Evolutionary conservation across 1,140 invertebrate genomes (phyloP).

Genomic region (Argopecten irradians): DNA sequence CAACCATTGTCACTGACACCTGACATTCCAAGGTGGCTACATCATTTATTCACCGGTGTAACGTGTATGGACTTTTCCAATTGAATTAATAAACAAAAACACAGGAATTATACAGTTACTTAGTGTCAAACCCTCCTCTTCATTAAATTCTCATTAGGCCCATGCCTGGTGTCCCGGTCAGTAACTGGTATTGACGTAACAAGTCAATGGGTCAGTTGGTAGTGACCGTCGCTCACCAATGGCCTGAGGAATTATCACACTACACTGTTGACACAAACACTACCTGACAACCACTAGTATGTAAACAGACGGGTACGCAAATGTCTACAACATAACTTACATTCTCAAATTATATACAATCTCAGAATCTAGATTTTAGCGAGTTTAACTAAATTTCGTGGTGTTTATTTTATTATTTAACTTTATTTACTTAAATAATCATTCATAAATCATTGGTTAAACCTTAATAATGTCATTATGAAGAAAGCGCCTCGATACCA

Average conservation of each 20-base stretch:
- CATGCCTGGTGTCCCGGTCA: not conserved
- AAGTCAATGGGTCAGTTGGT: not conserved
- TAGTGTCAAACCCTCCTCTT: not conserved
- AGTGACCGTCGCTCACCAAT: not conserved
- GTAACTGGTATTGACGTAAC: not conserved
- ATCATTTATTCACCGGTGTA: not conserved
- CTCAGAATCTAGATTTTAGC: too few species aligned
- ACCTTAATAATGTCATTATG: too few species aligned
- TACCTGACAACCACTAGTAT: not conserved
- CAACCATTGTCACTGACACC: not conserved
- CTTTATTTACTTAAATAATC: too few species aligned
- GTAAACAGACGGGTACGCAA: too few species aligned
- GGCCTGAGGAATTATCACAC: not conserved
- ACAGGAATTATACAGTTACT: not conserved
- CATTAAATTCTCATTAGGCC: slow-evolving; percentile 10
- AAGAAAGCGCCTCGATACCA: too few species aligned
- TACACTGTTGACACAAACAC: not conserved
- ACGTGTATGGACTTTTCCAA: not conserved
- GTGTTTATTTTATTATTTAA: too few species aligned
- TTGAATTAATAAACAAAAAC: not conserved
- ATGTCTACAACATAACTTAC: too few species aligned
- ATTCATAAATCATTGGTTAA: too few species aligned
- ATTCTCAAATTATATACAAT: too few species aligned
- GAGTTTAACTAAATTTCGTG: too few species aligned
- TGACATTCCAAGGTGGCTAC: not conserved